Evolutionary conservation across 2,797 vertebrate species (phyloP), one percentile per base, ranked within the genome.

Genomic region (Lycodopsis pacificus): DNA sequence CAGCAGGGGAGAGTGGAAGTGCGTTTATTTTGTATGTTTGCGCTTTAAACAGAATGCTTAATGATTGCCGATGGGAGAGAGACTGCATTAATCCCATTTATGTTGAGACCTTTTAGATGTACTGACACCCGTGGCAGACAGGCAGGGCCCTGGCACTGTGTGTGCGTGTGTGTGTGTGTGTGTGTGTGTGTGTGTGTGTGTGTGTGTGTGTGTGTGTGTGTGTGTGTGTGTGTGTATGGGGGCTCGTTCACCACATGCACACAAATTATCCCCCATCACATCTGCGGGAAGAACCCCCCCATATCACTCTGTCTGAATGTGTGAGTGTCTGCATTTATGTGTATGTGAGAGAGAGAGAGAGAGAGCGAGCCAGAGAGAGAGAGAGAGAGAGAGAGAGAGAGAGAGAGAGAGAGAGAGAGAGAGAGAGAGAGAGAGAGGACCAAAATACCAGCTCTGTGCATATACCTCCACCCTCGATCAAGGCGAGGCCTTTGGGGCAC

Each of bases 1-100:
- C 90, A 93, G 89, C 91, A 90, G 80, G 82, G 92, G 89, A 90
- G 84, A 93, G 87, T 91, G 90, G 93, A 92, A 95, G 92, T 94
- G 89, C 91, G 82, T 92, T 93, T 95, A 94, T 95, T 95, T 95
- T 94, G 92, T 94, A 92, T 92, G 90, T 91, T 93, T 93, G 92
- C 71, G 89, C 90, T 95, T 95, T 95, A 95, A 95, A 95, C 94
- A 94, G 95, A 96, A 95, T 95, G 89, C 88, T 87, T 96, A 95
- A 96, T 95, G 94, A 95, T 94, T 85, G 94, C 95, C 94, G 86
- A 93, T 89, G 93, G 95, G 94, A 91, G 90, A 92, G 90, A 92
- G 91, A 91, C 90, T 91, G 93, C 92, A 95, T 95, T 96, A 95
- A 96, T 96, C 94, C 94, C 89, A 93, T 94, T 95, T 95, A 94